Conservation (phyloP, 1,140 invertebrate species). For the Pemphigus obesinymphae region DNA sequence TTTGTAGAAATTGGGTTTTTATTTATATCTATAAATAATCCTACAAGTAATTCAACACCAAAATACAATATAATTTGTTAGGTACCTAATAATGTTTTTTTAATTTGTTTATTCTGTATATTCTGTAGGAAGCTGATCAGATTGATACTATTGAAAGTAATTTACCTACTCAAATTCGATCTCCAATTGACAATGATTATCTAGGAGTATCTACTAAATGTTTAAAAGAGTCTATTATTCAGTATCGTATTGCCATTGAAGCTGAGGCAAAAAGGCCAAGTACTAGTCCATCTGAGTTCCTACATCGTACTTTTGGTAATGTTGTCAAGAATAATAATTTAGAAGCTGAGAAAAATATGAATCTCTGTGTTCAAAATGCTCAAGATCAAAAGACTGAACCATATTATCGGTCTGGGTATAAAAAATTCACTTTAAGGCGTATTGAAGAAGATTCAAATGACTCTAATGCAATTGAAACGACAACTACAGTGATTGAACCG, state of each 20-base stretch:
- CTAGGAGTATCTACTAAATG: slow-evolving; percentile 29
- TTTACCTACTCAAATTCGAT: not conserved
- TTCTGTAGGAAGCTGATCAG: slow-evolving; percentile 23
- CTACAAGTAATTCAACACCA: too few relatives aligned
- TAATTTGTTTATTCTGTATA: not conserved
- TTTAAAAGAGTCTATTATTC: slow-evolving; percentile 30
- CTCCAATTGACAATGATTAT: not conserved
- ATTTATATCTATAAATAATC: too few relatives aligned
- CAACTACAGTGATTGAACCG: slow-evolving; percentile 8
- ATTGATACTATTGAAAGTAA: not conserved
- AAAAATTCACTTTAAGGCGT: slow-evolving; percentile 38
- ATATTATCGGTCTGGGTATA: slow-evolving; percentile 39
- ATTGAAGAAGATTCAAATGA: slow-evolving; percentile 40
- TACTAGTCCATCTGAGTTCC: slow-evolving; percentile 29
- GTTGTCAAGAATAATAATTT: slow-evolving; percentile 29
- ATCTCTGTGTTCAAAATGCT: slow-evolving; percentile 27
- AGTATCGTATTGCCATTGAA: slow-evolving; percentile 21
- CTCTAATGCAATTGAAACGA: slow-evolving; percentile 23
- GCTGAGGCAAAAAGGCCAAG: slow-evolving; percentile 5
- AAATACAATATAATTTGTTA: too few relatives aligned
- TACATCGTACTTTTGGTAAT: slow-evolving; percentile 35
- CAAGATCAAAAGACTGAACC: slow-evolving; percentile 35
- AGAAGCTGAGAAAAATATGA: slow-evolving; percentile 25
- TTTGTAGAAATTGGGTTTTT: too few relatives aligned
- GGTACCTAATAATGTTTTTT: not conserved